Conservation (phyloP, 2,797 vertebrate genomes). For the Glyptemys insculpta region DNA sequence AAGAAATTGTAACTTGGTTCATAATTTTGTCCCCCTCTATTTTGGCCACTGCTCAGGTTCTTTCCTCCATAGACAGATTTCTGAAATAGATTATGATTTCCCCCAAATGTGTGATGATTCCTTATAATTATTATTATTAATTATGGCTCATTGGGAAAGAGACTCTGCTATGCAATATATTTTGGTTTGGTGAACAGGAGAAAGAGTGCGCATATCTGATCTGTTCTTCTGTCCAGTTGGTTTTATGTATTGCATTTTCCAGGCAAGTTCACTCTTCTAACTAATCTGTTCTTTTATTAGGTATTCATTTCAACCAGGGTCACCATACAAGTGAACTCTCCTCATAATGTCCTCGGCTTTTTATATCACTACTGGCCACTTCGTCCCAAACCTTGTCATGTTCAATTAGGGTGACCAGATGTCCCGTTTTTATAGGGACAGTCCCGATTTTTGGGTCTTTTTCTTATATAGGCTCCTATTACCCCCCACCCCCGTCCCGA, state of each 20-base stretch:
- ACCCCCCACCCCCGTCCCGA: no score
- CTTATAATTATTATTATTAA: background rate
- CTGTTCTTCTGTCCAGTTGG: background rate
- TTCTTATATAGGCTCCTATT: no score
- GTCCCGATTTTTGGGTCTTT: no score
- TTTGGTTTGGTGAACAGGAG: background rate
- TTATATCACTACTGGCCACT: constrained; percentile 50
- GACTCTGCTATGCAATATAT: accelerated
- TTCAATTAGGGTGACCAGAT: no score
- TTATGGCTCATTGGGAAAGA: background rate
- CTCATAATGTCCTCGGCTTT: constrained; percentile 28
- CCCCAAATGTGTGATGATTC: background rate
- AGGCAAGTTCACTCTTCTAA: background rate
- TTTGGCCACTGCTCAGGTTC: background rate
- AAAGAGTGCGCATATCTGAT: accelerated
- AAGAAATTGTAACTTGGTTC: background rate
- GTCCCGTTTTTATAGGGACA: no score
- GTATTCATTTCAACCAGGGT: background rate
- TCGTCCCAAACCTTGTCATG: constrained; percentile 70
- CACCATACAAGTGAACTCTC: constrained; percentile 4
- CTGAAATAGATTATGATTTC: background rate
- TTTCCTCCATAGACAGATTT: background rate
- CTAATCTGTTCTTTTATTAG: background rate
- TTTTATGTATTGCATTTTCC: accelerated
- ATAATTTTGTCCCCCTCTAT: background rate